These are phyloP conservation scores for Etheostoma nigrum DNA, from an alignment of 2,797 vertebrate genomes.

Conservation along the genomic window DNA sequence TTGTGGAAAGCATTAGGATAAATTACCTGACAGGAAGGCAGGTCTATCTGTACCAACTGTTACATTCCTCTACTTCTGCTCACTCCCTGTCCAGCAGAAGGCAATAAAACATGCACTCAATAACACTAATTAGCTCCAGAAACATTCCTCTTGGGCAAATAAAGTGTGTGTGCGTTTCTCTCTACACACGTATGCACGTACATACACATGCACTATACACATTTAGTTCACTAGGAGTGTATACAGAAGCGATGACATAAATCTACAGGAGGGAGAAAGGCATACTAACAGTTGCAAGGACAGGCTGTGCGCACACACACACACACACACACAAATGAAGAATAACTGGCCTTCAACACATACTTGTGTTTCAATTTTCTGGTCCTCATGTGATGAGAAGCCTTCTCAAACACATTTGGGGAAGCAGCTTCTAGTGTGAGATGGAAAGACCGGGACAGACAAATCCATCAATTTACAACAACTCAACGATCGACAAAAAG, in stretches of 20 bases:
- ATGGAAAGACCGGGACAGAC: conserved; percentile 3
- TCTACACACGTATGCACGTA: conserved; percentile 33
- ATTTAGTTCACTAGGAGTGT: conserved; percentile 38
- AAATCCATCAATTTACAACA: conserved; percentile 38
- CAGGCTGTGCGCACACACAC: conserved; percentile 12
- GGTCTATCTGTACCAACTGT: conserved; percentile 67
- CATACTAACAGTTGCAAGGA: conserved; percentile 61
- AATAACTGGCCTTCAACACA: conserved; percentile 50
- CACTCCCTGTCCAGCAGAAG: conserved; percentile 73
- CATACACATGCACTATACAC: conserved; percentile 14
- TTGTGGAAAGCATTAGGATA: conserved; percentile 49
- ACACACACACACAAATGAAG: background rate
- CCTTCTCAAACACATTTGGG: conserved; percentile 26
- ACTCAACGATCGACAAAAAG: conserved; percentile 7
- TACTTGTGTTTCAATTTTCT: conserved; percentile 43
- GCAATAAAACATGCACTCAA: conserved; percentile 78
- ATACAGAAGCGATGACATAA: conserved; percentile 68
- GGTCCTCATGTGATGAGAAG: conserved; percentile 35
- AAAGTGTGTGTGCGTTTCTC: conserved; percentile 44
- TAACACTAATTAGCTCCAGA: conserved; percentile 84
- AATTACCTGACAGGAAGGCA: conserved; percentile 68
- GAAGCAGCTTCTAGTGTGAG: conserved; percentile 37
- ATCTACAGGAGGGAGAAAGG: conserved; percentile 48
- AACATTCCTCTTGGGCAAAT: conserved; percentile 73
- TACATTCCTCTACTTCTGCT: conserved; percentile 74